Evolutionary conservation across 1,140 invertebrate species (phyloP), one percentile per base, ranked within the genome.

Genomic region (Philopotamus ludificatus): DNA sequence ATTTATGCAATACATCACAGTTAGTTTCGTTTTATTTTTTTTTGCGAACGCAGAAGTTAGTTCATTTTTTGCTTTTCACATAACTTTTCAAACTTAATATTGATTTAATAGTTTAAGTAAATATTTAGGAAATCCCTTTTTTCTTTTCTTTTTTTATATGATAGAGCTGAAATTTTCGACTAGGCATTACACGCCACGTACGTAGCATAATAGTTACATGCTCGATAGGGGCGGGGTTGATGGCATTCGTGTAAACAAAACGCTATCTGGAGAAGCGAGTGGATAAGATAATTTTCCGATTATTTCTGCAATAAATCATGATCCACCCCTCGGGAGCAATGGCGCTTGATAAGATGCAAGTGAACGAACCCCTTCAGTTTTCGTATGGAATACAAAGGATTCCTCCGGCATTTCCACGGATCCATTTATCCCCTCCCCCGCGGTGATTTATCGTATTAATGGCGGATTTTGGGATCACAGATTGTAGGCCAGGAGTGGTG

Each of bases 261-360:
- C 54, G 16, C 42, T 41, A 57, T 57, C 54, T 57, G n/a, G 26
- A 23, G 39, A 41, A 12, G 42, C 21, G 21, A 42, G 18, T 28
- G 54, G 34, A 57, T 57, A 42, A 42, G 54, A 57, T 57, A 57
- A 57, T 57, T 57, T 57, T 57, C 54, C 28, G 54, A 57, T 57
- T 57, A 57, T 21, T 57, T 42, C 54, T 21, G 54, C 23, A 57
- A 57, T 57, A 57, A 57, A 57, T 57, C 54, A 57, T 57, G 42
- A 57, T 57, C 54, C 51, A 26, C 51, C 15, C 47, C 18, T 10
- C 47, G 9, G 22, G 28, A 3, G 22, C 28, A 53, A 53, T 53
- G 50, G 50, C 20, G 50, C 12, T n/a, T 26, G 54, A 57, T 57
- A 57, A 57, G 54, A 57, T 57, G 54, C 54, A 57, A 57, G 54